Conservation (phyloP, 1,140 invertebrate species). For the Leptopilina boulardi region DNA sequence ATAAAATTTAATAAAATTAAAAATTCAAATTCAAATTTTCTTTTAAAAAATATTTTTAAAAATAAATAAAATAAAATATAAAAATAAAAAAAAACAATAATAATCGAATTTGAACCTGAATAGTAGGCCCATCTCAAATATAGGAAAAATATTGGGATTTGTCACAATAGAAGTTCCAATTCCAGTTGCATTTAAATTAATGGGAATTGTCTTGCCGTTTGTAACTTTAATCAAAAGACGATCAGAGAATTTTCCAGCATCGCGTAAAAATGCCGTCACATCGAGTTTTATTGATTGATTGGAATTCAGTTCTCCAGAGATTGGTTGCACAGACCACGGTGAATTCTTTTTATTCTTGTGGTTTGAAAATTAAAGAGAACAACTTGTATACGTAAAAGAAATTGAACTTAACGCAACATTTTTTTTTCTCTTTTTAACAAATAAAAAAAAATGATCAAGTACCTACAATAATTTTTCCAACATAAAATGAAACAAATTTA, state of each 20-base stretch:
- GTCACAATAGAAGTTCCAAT: conserved; percentile 69
- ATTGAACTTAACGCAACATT: too few species aligned
- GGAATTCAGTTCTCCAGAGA: conserved; percentile 52
- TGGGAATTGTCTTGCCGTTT: conserved; percentile 54
- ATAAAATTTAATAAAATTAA: neutral
- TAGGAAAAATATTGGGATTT: conserved; percentile 68
- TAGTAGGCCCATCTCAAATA: conserved; percentile 68
- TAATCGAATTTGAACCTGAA: conserved; percentile 57
- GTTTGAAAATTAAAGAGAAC: conserved; percentile 36
- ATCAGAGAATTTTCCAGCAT: conserved; percentile 64
- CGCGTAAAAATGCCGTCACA: conserved; percentile 61
- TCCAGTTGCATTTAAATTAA: conserved; percentile 62
- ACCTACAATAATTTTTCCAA: too few species aligned
- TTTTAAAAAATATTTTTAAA: too few species aligned
- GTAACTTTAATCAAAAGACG: conserved; percentile 58
- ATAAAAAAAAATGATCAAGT: too few species aligned
- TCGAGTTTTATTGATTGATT: conserved; percentile 54
- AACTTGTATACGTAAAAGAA: too few species aligned
- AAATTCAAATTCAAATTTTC: neutral
- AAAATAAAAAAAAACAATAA: neutral
- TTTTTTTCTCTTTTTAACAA: too few species aligned
- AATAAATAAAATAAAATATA: neutral
- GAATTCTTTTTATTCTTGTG: conserved; percentile 52
- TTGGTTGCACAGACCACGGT: conserved; percentile 50
- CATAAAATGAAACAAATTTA: too few species aligned